These are phyloP conservation scores for Drosophila mauritiana DNA, from an alignment of 1,140 invertebrate species.

Conservation along the genomic window DNA sequence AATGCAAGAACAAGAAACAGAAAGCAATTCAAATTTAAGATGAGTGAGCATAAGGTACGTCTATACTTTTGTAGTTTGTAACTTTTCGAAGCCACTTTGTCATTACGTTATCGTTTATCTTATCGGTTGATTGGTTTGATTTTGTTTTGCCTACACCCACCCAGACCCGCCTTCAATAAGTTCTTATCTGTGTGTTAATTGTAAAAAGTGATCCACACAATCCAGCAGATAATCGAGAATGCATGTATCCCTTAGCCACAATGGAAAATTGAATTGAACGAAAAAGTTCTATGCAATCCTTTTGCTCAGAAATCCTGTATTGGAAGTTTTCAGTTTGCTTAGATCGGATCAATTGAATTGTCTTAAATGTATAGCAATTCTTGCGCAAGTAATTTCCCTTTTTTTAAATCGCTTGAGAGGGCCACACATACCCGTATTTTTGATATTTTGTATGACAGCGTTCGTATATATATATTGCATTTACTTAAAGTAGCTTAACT, in stretches of 20 bases:
- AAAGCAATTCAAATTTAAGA: constrained; percentile 80
- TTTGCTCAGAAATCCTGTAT: background rate
- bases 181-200: constrained; percentile 31
- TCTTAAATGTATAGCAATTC: background rate
- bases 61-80: constrained; percentile 60
- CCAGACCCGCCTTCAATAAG: constrained; percentile 15
- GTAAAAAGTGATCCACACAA: constrained; percentile 20
- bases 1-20: constrained; percentile 68
- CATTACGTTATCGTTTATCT: constrained; percentile 59
- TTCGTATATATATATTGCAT: constrained; percentile 45
- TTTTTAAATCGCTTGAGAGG: constrained; percentile 56
- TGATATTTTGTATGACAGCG: constrained; percentile 34
- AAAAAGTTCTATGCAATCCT: constrained; percentile 10
- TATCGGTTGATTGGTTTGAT: constrained; percentile 49
- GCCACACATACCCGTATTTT: constrained; percentile 49
- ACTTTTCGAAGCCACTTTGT: constrained; percentile 44
- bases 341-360: background rate
- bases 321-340: background rate
- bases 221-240: constrained; percentile 33
- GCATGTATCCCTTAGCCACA: constrained; percentile 21
- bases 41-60: constrained; percentile 85
- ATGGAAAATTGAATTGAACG: background rate
- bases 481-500: constrained; percentile 69
- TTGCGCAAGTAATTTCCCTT: constrained; percentile 27
- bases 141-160: constrained; percentile 26